phyloP scores from a whole-genome alignment of 2,113 vertebrate species.

The Pterocles burchelli region DNA sequence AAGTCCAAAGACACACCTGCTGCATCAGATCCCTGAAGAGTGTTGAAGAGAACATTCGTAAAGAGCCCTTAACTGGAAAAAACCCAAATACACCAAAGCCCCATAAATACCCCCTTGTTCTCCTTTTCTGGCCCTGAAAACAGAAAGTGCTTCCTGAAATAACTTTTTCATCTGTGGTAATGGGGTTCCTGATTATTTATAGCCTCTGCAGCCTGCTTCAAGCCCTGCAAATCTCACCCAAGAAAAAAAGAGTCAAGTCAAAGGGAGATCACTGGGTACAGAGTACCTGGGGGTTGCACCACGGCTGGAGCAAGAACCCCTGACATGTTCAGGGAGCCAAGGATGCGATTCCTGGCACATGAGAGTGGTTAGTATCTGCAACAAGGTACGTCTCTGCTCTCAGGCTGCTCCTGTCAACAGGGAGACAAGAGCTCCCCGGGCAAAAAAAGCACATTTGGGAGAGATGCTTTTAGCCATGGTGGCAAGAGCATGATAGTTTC shows the following conservation, averaged over 20 bases:
- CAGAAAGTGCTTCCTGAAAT: background rate
- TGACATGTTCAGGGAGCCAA: accelerated
- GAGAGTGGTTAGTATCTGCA: background rate
- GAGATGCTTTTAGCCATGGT: background rate
- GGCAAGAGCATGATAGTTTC: background rate
- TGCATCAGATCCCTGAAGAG: background rate
- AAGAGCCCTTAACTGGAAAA: background rate
- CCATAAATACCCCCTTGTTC: background rate
- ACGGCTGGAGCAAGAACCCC: background rate
- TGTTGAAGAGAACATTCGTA: background rate
- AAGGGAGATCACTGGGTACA: background rate
- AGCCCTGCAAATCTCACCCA: background rate
- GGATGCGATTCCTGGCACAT: background rate
- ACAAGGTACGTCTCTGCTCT: background rate
- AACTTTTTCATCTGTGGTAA: background rate
- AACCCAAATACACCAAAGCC: background rate
- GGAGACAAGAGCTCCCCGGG: background rate
- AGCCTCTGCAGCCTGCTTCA: background rate
- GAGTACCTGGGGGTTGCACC: too few species aligned
- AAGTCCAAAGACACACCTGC: background rate
- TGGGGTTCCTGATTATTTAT: accelerated
- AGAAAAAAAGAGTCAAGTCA: background rate
- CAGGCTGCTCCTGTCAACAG: background rate
- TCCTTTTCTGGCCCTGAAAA: background rate
- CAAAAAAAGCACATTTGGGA: accelerated